Conservation (phyloP, 2,888 invertebrate species). For the Phaonia tiefii region DNA sequence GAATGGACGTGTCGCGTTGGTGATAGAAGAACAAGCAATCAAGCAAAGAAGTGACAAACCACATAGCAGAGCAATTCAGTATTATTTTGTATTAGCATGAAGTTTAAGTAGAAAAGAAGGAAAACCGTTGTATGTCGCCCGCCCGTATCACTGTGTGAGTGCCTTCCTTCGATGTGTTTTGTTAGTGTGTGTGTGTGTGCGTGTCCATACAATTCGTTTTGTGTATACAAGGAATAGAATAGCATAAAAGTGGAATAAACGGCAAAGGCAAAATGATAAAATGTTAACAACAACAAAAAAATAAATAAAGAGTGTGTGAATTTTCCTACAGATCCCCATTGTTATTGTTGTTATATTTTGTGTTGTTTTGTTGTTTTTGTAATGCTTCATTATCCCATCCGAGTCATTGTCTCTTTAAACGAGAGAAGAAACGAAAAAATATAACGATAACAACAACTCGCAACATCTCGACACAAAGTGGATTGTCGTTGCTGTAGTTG, state of each 20-base stretch:
- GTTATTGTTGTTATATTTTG: conserved; percentile 26
- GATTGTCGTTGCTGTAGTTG: not conserved
- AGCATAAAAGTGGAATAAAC: conserved; percentile 35
- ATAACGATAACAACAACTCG: not conserved
- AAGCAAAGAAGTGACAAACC: conserved; percentile 13
- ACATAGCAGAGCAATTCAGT: conserved; percentile 35
- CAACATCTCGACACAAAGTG: not conserved
- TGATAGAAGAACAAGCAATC: conserved; percentile 50
- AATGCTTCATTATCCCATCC: conserved; percentile 1
- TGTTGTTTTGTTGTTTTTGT: not conserved
- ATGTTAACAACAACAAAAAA: conserved; percentile 10
- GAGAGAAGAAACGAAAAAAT: conserved; percentile 3
- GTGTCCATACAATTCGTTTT: not conserved
- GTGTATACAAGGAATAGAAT: conserved; percentile 37
- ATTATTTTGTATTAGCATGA: conserved; percentile 31
- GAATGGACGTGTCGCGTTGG: conserved; percentile 53
- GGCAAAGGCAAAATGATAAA: conserved; percentile 27
- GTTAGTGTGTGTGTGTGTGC: not conserved
- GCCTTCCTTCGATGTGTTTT: not conserved
- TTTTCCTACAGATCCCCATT: conserved; percentile 32
- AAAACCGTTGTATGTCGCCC: conserved; percentile 42
- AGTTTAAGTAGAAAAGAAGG: conserved; percentile 30
- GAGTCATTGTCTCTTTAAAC: conserved; percentile 28
- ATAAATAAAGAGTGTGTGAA: conserved; percentile 19
- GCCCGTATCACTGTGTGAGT: conserved; percentile 33